Evolutionary conservation across 2,888 invertebrate genomes (phyloP).

Genomic region (Pherbina coryleti): DNA sequence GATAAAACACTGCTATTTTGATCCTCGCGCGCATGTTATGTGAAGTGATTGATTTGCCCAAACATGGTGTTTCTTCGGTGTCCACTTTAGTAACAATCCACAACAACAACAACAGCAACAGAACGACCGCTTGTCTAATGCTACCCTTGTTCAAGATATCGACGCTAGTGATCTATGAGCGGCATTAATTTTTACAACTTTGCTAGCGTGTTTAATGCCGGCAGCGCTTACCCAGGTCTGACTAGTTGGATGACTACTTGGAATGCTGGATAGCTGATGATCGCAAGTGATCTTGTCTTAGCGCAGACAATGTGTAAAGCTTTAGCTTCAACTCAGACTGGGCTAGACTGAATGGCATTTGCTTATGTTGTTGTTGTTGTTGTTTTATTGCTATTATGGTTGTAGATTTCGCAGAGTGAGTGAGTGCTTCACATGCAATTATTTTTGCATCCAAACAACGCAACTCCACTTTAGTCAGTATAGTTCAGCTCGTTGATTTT

Average conservation of each 20-base stretch:
- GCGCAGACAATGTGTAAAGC: neutral
- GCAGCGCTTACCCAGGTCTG: neutral
- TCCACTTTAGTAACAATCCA: neutral
- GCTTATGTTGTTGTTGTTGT: constrained; percentile 28
- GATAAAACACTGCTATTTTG: neutral
- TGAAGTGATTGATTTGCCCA: constrained; percentile 42
- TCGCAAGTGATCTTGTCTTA: neutral
- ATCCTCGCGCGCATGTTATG: constrained; percentile 36
- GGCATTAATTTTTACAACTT: constrained; percentile 22
- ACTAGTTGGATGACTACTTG: neutral
- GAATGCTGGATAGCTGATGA: neutral
- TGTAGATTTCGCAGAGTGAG: neutral
- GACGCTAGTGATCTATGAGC: constrained; percentile 26
- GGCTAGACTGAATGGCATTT: constrained; percentile 38
- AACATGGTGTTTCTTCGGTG: constrained; percentile 6
- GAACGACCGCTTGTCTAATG: neutral
- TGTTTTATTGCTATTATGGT: constrained; percentile 41
- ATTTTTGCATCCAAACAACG: constrained; percentile 8
- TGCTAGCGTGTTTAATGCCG: neutral
- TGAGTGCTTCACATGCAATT: constrained; percentile 27
- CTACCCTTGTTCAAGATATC: neutral
- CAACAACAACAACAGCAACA: neutral
- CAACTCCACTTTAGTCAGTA: neutral
- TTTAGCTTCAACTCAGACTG: constrained; percentile 9
- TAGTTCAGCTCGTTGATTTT: no score